phyloP scores from a whole-genome alignment of 2,888 invertebrate genomes.

The Rhyacophila evoluta region DNA sequence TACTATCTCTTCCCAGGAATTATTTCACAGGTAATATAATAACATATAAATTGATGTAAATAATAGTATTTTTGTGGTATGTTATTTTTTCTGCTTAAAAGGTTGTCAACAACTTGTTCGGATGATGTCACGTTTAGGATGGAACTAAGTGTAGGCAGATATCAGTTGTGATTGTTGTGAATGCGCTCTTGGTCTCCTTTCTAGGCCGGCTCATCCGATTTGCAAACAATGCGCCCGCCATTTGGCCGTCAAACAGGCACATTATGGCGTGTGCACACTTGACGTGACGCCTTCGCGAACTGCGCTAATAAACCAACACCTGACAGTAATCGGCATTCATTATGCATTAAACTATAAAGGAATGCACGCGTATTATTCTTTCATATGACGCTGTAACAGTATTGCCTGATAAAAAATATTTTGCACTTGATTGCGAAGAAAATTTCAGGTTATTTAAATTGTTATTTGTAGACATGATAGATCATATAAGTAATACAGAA shows the following conservation, averaged over 20 bases:
- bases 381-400: background rate
- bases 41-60: no score
- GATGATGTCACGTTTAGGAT: background rate
- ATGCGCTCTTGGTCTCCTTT: background rate
- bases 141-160: background rate
- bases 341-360: background rate
- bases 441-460: no score
- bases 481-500: no score
- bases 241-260: constrained; percentile 7
- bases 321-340: constrained; percentile 14
- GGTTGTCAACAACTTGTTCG: background rate
- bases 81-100: no score
- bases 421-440: no score
- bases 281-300: constrained; percentile 4
- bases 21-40: no score
- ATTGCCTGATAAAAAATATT: no score
- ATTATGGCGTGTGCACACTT: constrained; percentile 14
- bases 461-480: no score
- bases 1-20: no score
- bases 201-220: constrained; percentile 23
- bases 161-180: background rate
- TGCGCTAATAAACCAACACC: background rate
- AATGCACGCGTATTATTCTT: background rate
- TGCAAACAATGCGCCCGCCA: constrained; percentile 28
- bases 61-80: no score